Conservation (phyloP, 2,797 vertebrate genomes). For the Cephalopachus bancanus region DNA sequence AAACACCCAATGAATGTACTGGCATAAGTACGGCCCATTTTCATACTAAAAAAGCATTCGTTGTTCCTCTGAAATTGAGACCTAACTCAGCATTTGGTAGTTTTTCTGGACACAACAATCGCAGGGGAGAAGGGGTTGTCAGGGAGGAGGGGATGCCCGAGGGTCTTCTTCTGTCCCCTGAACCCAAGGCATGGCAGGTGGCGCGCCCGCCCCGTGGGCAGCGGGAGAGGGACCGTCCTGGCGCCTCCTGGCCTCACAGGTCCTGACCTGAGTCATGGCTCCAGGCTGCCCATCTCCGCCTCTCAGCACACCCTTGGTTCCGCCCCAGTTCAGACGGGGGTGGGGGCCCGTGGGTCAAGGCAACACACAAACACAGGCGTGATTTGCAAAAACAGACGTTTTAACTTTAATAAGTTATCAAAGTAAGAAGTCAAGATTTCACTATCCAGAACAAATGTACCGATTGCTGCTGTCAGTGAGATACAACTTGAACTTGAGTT, state of each 20-base stretch:
- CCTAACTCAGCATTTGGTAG: background rate
- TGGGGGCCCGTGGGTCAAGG: background rate
- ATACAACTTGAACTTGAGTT: conserved; percentile 64
- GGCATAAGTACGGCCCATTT: background rate
- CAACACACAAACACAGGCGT: conserved; percentile 81
- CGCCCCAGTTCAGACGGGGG: background rate
- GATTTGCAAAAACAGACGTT: conserved; percentile 93
- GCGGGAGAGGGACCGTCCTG: background rate
- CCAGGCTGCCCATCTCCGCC: too few species aligned
- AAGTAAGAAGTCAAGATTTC: conserved; percentile 93
- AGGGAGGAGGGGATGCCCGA: background rate
- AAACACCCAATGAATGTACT: background rate
- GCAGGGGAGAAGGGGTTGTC: background rate
- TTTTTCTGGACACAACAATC: background rate
- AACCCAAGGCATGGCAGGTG: background rate
- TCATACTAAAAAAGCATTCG: background rate
- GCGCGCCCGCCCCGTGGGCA: too few species aligned
- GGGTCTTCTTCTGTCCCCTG: background rate
- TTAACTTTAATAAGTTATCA: conserved; percentile 98
- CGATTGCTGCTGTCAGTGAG: conserved; percentile 88
- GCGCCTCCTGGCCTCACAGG: background rate
- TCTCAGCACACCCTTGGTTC: background rate
- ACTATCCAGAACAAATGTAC: conserved; percentile 90
- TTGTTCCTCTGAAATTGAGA: conserved; percentile 58
- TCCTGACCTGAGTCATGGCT: background rate